Evolutionary conservation across 2,113 vertebrate genomes (phyloP).

Genomic region (Globicephala melas): DNA sequence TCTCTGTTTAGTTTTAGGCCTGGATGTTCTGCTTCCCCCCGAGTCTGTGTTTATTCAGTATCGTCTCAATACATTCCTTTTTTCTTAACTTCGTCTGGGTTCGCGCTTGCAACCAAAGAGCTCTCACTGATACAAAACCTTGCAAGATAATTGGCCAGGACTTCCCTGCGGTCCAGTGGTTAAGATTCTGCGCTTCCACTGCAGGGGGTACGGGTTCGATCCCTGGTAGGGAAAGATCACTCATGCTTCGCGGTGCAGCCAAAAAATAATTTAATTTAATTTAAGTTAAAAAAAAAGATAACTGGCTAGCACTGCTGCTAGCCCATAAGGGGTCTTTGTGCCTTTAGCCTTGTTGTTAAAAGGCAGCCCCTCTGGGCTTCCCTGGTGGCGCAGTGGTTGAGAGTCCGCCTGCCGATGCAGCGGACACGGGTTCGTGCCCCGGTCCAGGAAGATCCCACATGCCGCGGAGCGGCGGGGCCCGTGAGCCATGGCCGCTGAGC

Average conservation of each 20-base stretch:
- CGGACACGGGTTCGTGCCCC: too few relatives aligned
- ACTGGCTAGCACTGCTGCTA: not conserved
- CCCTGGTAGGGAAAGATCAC: too few relatives aligned
- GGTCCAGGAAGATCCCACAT: too few relatives aligned
- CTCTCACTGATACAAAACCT: not conserved
- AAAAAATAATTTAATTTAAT: too few relatives aligned
- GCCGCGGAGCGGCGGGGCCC: too few relatives aligned
- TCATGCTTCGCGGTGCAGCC: too few relatives aligned
- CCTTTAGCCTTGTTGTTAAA: not conserved
- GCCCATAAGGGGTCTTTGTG: not conserved
- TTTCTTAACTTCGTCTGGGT: not conserved
- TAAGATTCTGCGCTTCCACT: too few relatives aligned
- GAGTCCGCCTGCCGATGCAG: too few relatives aligned
- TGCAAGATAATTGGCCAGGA: not conserved
- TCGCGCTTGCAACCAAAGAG: not conserved
- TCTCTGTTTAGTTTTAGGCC: not conserved
- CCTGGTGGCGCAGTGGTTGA: too few relatives aligned
- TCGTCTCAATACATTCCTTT: not conserved
- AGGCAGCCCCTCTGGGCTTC: not conserved
- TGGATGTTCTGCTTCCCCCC: not conserved
- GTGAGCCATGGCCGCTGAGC: too few relatives aligned
- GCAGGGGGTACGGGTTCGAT: too few relatives aligned
- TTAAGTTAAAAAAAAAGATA: not conserved
- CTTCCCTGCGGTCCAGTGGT: too few relatives aligned
- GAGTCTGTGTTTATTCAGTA: not conserved